Evolutionary conservation across 2,113 vertebrate species (phyloP).

Genomic region (Okapia johnstoni): DNA sequence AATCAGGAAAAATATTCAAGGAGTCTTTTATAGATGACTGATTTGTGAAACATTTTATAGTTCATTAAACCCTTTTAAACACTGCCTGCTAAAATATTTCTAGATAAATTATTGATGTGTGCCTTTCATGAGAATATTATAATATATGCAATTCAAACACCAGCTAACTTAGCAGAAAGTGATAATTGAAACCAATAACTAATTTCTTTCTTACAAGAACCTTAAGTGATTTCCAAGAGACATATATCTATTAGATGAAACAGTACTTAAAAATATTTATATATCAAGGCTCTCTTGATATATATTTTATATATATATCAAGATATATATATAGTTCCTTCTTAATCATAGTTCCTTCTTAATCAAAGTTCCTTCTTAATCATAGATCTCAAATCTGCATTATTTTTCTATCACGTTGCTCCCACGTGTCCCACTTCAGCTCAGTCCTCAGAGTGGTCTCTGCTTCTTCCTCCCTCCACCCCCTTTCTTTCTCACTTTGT

Average conservation of each 20-base stretch:
- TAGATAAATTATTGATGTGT: background rate
- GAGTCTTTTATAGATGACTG: background rate
- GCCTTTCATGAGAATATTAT: constrained; percentile 28
- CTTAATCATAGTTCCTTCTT: too few species aligned
- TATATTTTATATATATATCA: too few species aligned
- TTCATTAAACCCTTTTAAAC: background rate
- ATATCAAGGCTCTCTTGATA: background rate
- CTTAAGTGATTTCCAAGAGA: background rate
- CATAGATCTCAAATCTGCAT: background rate
- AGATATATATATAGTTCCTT: too few species aligned
- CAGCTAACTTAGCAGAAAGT: background rate
- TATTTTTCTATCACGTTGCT: background rate
- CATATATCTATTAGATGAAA: background rate
- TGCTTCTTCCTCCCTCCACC: too few species aligned
- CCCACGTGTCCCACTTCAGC: background rate
- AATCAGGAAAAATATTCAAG: constrained; percentile 24
- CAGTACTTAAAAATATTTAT: background rate
- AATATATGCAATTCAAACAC: background rate
- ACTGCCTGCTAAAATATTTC: background rate
- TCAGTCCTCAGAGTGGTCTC: background rate
- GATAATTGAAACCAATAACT: background rate
- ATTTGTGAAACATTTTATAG: constrained; percentile 29
- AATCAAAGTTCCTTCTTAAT: background rate
- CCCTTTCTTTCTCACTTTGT: background rate
- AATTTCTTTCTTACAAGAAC: background rate